A percentile compares a stretch with the other conserved stretches of the same genome.
phyloP scores from a whole-genome alignment of 2,888 invertebrate species.

The Punctoribates punctum region DNA sequence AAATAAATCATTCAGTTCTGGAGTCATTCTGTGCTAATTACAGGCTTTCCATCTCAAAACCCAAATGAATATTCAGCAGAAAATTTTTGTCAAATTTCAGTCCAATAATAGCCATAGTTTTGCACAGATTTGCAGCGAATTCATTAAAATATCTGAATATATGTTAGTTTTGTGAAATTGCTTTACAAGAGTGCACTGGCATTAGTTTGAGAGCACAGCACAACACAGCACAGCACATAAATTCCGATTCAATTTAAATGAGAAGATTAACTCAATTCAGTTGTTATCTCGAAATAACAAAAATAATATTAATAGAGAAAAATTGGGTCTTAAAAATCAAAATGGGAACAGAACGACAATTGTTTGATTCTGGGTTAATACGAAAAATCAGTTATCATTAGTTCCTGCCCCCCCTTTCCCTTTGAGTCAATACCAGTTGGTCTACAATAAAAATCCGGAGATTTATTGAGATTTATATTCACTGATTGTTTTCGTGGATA shows the following conservation, averaged over 20 bases:
- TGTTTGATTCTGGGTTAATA: too few relatives aligned
- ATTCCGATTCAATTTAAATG: neutral
- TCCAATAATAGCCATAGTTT: too few relatives aligned
- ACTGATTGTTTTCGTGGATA: neutral
- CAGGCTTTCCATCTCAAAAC: neutral
- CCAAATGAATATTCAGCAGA: neutral
- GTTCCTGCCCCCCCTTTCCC: too few relatives aligned
- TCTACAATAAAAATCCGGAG: neutral
- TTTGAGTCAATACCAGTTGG: neutral
- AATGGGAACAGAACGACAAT: too few relatives aligned
- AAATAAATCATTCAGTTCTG: conserved; percentile 9
- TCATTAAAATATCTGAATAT: conserved; percentile 16
- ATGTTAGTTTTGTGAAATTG: neutral
- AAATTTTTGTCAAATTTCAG: neutral
- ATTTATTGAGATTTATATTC: conserved; percentile 15
- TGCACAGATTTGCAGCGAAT: neutral
- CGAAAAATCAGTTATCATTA: too few relatives aligned
- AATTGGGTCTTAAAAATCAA: neutral
- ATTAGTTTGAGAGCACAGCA: too few relatives aligned
- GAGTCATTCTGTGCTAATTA: conserved; percentile 3
- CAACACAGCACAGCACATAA: too few relatives aligned
- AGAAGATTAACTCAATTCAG: conserved; percentile 10
- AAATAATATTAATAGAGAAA: neutral
- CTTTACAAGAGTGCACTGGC: neutral
- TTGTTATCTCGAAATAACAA: neutral